Evolutionary conservation across 2,113 vertebrate genomes (phyloP).

Genomic region (Leucopsar rothschildi): DNA sequence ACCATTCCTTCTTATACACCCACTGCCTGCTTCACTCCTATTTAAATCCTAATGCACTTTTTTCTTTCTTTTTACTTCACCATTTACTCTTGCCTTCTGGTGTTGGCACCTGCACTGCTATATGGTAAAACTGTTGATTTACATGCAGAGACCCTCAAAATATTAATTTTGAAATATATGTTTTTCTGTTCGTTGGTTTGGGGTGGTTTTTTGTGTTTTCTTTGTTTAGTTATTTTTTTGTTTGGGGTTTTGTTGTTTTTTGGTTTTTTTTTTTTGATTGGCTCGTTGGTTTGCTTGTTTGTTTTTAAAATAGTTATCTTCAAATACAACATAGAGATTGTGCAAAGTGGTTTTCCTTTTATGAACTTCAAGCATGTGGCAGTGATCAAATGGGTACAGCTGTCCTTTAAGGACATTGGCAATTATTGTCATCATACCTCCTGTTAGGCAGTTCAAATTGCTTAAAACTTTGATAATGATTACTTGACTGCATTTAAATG

Average conservation of each 20-base stretch:
- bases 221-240: not conserved
- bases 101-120: not conserved
- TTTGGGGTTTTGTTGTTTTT: not conserved
- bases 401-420: conserved; percentile 67
- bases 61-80: not conserved
- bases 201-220: not conserved
- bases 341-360: conserved; percentile 48
- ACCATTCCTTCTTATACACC: not conserved
- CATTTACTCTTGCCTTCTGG: not conserved
- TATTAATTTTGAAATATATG: not conserved
- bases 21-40: not conserved
- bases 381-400: conserved; percentile 65
- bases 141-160: conserved; percentile 9
- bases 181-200: not conserved
- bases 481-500: conserved; percentile 75
- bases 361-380: conserved; percentile 56
- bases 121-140: not conserved
- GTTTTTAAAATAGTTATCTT: not conserved
- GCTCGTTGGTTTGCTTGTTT: not conserved
- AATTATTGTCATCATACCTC: conserved; percentile 72
- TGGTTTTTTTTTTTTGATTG: not conserved
- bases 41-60: not conserved
- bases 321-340: not conserved
- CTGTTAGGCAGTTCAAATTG: conserved; percentile 73
- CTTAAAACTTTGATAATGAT: conserved; percentile 78